Evolutionary conservation across 2,113 vertebrate genomes (phyloP), one percentile per base, ranked within the genome.

Genomic region (Sphaerodactylus townsendi): DNA sequence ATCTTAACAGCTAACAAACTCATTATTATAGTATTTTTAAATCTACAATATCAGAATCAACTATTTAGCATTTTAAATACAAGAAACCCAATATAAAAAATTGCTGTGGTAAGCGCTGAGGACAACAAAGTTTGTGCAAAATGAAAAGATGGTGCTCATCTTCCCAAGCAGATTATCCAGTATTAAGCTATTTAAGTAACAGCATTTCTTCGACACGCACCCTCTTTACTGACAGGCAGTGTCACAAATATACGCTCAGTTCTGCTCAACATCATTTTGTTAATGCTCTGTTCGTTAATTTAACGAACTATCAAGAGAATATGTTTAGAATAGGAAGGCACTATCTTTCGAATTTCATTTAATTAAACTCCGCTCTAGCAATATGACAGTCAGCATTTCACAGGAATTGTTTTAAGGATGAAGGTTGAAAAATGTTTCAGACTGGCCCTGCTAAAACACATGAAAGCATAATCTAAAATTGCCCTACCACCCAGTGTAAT

Each of bases 291-390:
- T 77, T 94, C 93, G 81, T 93, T 95, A 94, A 94, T 93, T 95
- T 94, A 93, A 91, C 89, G 89, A 95, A 95, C 94, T 89, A 94
- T 84, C 95, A 91, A 85, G 95, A 96, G 94, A 91, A 85, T 84
- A 83, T 75, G 81, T 92, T 86, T 76, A 91, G 89, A 94, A 93
- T 46, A 79, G 91, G 88, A 91, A 84, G 78, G 95, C 88, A 93
- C 91, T 95, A 92, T 94, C 96, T 92, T 90, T 89, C 86, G 79
- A 87, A 94, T 92, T 93, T 89, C 94, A 91, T 95, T 95, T 96
- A 96, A 96, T 96, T 96, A 96, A 95, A 95, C 91, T 89, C 85
- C 79, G 62, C 87, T 91, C 83, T 53, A 92, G 90, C 88, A 92
- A n/a, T 71, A 79, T 72, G 88, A 94, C 95, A 93, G 94, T 92